Conservation (phyloP, 2,888 invertebrate genomes). For the Rapana venosa region DNA sequence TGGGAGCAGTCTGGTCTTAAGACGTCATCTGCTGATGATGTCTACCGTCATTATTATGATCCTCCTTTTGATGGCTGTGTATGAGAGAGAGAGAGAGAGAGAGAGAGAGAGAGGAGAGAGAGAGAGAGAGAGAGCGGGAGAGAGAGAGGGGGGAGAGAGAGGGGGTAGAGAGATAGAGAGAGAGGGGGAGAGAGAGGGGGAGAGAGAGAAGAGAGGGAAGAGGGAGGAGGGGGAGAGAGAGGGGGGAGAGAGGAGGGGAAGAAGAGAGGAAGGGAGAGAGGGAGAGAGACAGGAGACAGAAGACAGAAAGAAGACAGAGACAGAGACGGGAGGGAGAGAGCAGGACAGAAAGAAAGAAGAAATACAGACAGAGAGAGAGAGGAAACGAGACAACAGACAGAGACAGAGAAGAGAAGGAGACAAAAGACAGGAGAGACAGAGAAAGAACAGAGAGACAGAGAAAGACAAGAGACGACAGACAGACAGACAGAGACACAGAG, state of each 20-base stretch:
- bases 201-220: constrained; percentile 1
- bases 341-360: too few relatives aligned
- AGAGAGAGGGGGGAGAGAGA: not conserved
- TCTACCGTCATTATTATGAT: not conserved
- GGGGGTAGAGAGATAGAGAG: not conserved
- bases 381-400: too few relatives aligned
- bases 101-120: not conserved
- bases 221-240: not conserved
- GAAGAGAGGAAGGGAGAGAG: not conserved
- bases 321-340: not conserved
- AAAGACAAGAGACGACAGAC: too few relatives aligned
- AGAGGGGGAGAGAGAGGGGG: not conserved
- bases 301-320: not conserved
- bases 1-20: constrained; percentile 10
- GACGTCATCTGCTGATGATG: constrained; percentile 5
- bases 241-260: not conserved
- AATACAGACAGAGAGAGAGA: too few relatives aligned
- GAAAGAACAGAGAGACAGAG: too few relatives aligned
- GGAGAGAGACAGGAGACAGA: not conserved
- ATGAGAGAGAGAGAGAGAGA: not conserved
- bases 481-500: too few relatives aligned
- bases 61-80: not conserved
- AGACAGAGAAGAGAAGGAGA: too few relatives aligned
- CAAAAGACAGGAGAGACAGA: too few relatives aligned
- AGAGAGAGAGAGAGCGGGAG: not conserved